Base-by-base conservation (phyloP, 2,113 vertebrate species). In the Chinchilla lanigera region DNA sequence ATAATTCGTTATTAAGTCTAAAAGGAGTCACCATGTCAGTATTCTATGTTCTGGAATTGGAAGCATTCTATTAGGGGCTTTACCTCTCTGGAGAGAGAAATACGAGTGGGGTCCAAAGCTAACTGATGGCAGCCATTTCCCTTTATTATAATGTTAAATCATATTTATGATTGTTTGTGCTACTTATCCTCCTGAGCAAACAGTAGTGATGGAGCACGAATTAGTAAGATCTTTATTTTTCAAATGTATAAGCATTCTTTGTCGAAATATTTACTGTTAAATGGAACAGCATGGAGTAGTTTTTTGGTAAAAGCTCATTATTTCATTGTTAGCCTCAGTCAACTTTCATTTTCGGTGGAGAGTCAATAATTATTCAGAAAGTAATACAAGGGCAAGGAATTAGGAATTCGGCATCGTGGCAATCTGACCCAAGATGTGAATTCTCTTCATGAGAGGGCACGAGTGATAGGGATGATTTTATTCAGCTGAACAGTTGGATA, bases 361-460 rank as follows among this genome's bases (percentile, higher is more conserved):
- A 94, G 94, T 96, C 94, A 96, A 96, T 93, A 95, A 97, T 98
- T 98, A 97, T 82, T 98, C 90, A 83, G 60, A 95, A 97, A 97
- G 87, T 77, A 86, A 88, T 26, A 96, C 67, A 89, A 84, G 50
- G 84, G 90, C 77, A 94, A 85, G 87, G 93, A 77, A 56, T 56
- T 56, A 83, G 96, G 95, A 97, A 91, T 93, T 86, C 19, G 38
- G 78, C 65, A 91, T 90, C 44, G 35, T 84, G 93, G 96, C 94
- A 96, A 94, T 97, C 96, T 97, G 80, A 96, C 97, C 97, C 97
- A 84, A 94, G 97, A 98, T 98, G 97, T 95, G 96, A 97, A 73
- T 98, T 94, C 93, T 96, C 75, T 89, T 93, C 94, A 84, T 95
- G 60, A 88, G 96, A 97, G 75, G 95, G 38, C 87, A 86, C 77